Evolutionary conservation across 2,888 invertebrate species (phyloP).

Genomic region (Luperina testacea): DNA sequence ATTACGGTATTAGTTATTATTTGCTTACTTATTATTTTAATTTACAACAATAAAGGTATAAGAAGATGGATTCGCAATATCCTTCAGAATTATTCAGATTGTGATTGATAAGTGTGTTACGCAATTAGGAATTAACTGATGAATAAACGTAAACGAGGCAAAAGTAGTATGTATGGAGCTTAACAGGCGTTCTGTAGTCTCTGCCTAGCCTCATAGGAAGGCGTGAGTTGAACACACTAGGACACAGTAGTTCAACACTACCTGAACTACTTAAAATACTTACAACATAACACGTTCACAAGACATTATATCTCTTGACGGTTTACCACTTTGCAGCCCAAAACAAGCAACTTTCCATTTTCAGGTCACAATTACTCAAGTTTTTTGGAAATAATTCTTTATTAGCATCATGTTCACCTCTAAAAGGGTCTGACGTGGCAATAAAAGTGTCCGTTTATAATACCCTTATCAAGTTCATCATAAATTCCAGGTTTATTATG

Average conservation of each 20-base stretch:
- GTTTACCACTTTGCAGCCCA: background rate
- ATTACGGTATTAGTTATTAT: too few relatives aligned
- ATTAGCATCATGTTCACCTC: conserved; percentile 61
- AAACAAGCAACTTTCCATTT: conserved; percentile 10
- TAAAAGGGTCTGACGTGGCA: conserved; percentile 67
- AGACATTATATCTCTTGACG: background rate
- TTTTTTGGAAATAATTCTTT: conserved; percentile 57
- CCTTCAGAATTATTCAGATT: background rate
- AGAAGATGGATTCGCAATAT: background rate
- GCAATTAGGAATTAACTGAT: background rate
- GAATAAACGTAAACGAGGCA: background rate
- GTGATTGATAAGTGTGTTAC: background rate
- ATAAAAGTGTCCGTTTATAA: conserved; percentile 78
- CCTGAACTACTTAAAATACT: background rate
- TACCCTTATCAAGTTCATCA: conserved; percentile 75
- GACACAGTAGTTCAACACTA: too few relatives aligned
- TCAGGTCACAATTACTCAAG: conserved; percentile 35
- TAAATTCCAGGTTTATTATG: conserved; percentile 69
- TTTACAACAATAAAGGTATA: too few relatives aligned
- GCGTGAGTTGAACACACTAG: background rate
- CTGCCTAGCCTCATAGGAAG: background rate
- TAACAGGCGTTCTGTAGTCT: background rate
- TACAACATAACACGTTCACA: background rate
- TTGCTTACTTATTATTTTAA: too few relatives aligned
- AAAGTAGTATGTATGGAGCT: background rate